A percentile compares a stretch with the other conserved stretches of the same genome.
phyloP scores from a whole-genome alignment of 2,888 invertebrate species.

The Polydesmus complanatus region DNA sequence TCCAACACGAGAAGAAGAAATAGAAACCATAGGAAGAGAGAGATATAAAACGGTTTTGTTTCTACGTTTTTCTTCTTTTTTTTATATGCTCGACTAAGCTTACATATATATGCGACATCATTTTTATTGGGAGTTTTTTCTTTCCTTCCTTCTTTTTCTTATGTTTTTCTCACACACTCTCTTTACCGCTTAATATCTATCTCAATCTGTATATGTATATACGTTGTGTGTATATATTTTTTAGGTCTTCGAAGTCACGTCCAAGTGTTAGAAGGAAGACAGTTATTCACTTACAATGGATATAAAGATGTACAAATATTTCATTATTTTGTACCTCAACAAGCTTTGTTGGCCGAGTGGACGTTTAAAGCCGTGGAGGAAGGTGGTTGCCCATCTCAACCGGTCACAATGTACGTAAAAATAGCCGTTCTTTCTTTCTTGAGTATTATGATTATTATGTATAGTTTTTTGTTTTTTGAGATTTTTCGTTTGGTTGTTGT shows the following conservation, averaged over 20 bases:
- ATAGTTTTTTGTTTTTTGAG: not conserved
- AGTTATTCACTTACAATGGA: conserved; percentile 34
- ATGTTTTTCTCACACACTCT: too few relatives aligned
- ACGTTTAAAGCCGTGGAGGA: conserved; percentile 44
- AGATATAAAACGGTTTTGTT: too few relatives aligned
- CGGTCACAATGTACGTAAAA: conserved; percentile 26
- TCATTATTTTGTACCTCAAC: conserved; percentile 42
- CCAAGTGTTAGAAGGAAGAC: conserved; percentile 23
- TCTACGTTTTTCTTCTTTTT: not conserved
- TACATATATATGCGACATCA: not conserved
- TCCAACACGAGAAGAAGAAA: too few relatives aligned
- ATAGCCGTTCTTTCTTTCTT: conserved; percentile 18
- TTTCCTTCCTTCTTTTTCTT: not conserved
- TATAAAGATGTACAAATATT: conserved; percentile 46
- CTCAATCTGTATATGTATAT: too few relatives aligned
- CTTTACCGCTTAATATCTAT: too few relatives aligned
- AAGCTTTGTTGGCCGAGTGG: conserved; percentile 37
- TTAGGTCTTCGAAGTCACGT: conserved; percentile 11
- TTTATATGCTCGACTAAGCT: not conserved
- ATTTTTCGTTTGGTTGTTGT: not conserved
- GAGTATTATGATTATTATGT: not conserved
- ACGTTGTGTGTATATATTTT: too few relatives aligned
- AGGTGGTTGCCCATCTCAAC: conserved; percentile 24
- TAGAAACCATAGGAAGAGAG: not conserved
- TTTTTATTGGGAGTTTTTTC: not conserved